phyloP scores from a whole-genome alignment of 2,888 invertebrate species.

The Rhopalosiphum nymphaeae region DNA sequence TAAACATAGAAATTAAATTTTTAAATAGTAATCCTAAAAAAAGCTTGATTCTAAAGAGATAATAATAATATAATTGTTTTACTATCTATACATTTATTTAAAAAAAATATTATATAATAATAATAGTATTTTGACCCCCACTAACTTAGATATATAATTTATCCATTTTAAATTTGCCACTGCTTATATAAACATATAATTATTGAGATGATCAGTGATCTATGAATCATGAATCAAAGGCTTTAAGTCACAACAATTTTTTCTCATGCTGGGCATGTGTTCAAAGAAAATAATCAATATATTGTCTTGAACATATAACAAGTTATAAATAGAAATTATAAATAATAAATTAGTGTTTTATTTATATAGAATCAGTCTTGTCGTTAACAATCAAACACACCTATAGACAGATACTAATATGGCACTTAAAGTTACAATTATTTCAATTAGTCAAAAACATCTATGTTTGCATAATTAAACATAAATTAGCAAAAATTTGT shows the following conservation, averaged over 20 bases:
- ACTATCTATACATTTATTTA: background rate
- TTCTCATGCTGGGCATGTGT: background rate
- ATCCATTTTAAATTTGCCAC: background rate
- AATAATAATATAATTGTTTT: background rate
- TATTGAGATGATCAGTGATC: background rate
- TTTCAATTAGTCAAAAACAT: conserved; percentile 34
- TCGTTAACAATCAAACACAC: conserved; percentile 53
- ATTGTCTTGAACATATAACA: background rate
- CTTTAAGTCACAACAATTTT: background rate
- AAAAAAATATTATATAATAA: too few species aligned
- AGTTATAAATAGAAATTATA: background rate
- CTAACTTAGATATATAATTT: background rate
- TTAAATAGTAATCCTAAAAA: background rate
- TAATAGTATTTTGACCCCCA: background rate
- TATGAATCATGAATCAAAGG: background rate
- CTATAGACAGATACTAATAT: conserved; percentile 53
- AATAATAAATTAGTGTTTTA: conserved; percentile 47
- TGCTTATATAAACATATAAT: background rate
- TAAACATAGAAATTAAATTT: background rate
- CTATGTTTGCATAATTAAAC: background rate
- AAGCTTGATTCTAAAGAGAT: background rate
- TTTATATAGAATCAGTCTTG: conserved; percentile 61
- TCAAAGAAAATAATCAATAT: background rate
- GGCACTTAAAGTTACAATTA: conserved; percentile 57
- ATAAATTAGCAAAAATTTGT: conserved; percentile 10